Base-by-base conservation (phyloP, 1,140 invertebrate species). In the Zaprionus kolodkinae region DNA sequence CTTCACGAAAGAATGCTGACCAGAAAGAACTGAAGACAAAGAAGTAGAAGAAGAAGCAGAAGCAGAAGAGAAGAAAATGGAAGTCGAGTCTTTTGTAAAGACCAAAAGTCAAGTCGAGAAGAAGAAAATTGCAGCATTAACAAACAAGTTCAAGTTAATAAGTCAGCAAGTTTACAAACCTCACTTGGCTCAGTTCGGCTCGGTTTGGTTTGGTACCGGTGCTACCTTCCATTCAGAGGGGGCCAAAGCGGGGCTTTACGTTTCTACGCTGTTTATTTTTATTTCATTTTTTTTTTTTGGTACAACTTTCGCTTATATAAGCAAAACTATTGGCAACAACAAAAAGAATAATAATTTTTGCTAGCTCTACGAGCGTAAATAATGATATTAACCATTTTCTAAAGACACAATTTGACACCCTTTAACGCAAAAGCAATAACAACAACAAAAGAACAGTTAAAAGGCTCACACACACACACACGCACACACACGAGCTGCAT, bases 301-400 rank as follows among this genome's bases (percentile, higher is more conserved):
- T 65, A 27, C 68, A 84, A 87, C 85, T 89, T 87, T 87, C 81
- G 84, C 84, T 87, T 88, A 88, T 88, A 87, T 87, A 87, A 88
- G 84, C 84, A 87, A 56, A 80, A 87, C 59, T 50, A 64, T 80
- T 70, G 62, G 57, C 62, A 84, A 65, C 69, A 45, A 25, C 15
- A 50, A 50, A 0, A 50, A 50, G 1, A 50, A 50, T 25, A 66
- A 77, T 3, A 3, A 30, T 30, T 69, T 72, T 71, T 61, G 64
- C 70, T 57, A 70, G 78, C 73, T 82, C 61, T 68, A 65, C 68
- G 73, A 76, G 85, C 81, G 81, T 84, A 70, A 45, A 84, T 87
- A 87, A 87, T 84, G 55, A 61, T 67, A 84, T 80, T 87, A 87
- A 76, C 69, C 57, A 83, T 72, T 81, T 57, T 72, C 72, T 52